phyloP scores from a whole-genome alignment of 2,113 vertebrate species.

The Melanocharis versteri region DNA sequence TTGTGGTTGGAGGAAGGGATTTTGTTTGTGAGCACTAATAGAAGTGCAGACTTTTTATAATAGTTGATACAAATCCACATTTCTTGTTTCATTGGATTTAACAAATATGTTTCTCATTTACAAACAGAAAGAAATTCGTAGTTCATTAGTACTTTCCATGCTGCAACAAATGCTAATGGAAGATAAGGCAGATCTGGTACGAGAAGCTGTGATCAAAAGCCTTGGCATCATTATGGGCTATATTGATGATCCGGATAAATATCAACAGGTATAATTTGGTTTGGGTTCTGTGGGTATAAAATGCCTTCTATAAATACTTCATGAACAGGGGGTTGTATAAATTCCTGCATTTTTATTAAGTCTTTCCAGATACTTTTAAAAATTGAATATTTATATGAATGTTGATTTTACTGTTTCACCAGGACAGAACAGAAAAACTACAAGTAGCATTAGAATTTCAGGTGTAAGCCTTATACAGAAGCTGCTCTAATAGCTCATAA shows the following conservation, averaged over 20 bases:
- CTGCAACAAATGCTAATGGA: conserved; percentile 97
- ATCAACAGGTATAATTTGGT: conserved; percentile 83
- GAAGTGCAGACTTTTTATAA: not conserved
- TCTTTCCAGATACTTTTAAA: not conserved
- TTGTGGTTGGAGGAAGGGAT: not conserved
- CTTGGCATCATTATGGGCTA: conserved; percentile 97
- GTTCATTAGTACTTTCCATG: conserved; percentile 97
- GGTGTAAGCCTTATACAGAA: not conserved
- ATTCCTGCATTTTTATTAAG: not conserved
- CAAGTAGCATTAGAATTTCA: not conserved
- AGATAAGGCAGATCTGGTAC: conserved; percentile 97
- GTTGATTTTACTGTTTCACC: not conserved
- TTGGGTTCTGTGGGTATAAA: not conserved
- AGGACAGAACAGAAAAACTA: not conserved
- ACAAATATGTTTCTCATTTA: not conserved
- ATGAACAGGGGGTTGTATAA: not conserved
- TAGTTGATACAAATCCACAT: not conserved
- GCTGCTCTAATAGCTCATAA: not conserved
- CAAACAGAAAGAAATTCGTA: conserved; percentile 95
- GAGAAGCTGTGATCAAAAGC: conserved; percentile 98
- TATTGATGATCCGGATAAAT: conserved; percentile 97
- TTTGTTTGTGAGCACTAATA: not conserved
- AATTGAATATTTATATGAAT: not conserved
- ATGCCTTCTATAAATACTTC: not conserved
- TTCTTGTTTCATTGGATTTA: not conserved